Conservation (phyloP, 2,797 vertebrate species). For the Pseudochaenichthys georgianus region DNA sequence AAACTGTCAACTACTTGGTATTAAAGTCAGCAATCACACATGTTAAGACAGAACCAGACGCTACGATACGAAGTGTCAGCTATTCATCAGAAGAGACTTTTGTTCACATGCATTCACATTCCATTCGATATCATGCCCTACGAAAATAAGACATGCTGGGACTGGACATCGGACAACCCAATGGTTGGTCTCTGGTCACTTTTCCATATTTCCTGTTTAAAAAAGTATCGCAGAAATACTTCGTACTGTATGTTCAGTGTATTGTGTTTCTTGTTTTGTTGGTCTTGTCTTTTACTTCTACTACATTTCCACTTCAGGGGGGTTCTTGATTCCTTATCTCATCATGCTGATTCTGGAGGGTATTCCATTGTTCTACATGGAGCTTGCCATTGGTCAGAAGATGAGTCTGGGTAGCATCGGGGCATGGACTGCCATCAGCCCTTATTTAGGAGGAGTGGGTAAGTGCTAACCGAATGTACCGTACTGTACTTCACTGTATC, state of each 20-base stretch:
- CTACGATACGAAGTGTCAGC: too few species aligned
- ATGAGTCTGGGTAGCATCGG: constrained; percentile 94
- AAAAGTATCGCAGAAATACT: not conserved
- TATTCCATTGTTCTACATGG: constrained; percentile 92
- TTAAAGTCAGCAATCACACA: too few species aligned
- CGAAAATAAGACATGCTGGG: too few species aligned
- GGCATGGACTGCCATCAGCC: constrained; percentile 91
- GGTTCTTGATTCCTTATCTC: constrained; percentile 93
- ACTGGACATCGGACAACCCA: too few species aligned
- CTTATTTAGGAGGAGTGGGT: constrained; percentile 94
- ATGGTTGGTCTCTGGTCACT: too few species aligned
- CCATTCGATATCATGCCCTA: too few species aligned
- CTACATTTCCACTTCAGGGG: constrained; percentile 79
- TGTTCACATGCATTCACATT: too few species aligned
- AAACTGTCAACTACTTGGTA: too few species aligned
- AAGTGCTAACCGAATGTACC: constrained; percentile 45
- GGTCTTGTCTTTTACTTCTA: not conserved
- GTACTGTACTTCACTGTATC: not conserved
- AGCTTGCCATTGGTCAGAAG: constrained; percentile 93
- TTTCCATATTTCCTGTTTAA: not conserved
- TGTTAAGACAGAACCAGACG: too few species aligned
- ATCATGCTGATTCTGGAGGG: constrained; percentile 93
- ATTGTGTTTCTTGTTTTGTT: not conserved
- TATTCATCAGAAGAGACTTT: too few species aligned
- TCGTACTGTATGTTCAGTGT: not conserved